A percentile compares a stretch with the other conserved stretches of the same genome.
phyloP scores from a whole-genome alignment of 2,113 vertebrate species.

The Hypanus sabinus region DNA sequence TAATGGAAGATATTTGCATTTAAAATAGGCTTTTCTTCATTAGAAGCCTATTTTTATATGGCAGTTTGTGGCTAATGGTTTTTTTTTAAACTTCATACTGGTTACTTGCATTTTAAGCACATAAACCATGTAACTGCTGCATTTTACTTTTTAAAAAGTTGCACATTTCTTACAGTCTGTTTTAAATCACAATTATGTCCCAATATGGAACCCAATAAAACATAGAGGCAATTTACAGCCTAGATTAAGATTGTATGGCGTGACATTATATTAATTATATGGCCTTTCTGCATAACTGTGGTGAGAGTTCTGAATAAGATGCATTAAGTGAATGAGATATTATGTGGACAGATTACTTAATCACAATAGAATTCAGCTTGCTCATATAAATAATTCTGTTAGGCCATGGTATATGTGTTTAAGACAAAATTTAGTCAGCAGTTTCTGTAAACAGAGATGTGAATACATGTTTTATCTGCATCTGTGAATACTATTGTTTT shows the following conservation, averaged over 20 bases:
- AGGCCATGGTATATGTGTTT: constrained; percentile 13
- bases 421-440: not conserved
- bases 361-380: not conserved
- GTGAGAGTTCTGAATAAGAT: constrained; percentile 21
- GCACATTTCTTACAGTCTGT: constrained; percentile 28
- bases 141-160: constrained; percentile 29
- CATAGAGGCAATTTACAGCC: constrained; percentile 27
- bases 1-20: constrained; percentile 31
- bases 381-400: constrained; percentile 15
- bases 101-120: constrained; percentile 32
- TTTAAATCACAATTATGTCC: constrained; percentile 33
- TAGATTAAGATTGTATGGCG: constrained; percentile 23
- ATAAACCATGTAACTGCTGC: constrained; percentile 30
- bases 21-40: not conserved
- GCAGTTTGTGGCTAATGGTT: constrained; percentile 2
- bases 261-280: constrained; percentile 20
- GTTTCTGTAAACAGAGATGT: constrained; percentile 42
- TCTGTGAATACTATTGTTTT: constrained; percentile 42
- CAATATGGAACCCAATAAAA: constrained; percentile 15
- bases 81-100: constrained; percentile 33
- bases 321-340: constrained; percentile 24
- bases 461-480: constrained; percentile 41
- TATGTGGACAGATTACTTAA: constrained; percentile 25
- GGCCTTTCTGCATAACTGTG: constrained; percentile 25
- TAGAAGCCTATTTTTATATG: constrained; percentile 6